A percentile compares a stretch with the other conserved stretches of the same genome.
These are phyloP conservation scores for Drosophila mauritiana DNA, from an alignment of 1,140 invertebrate species.

Conservation along the genomic window DNA sequence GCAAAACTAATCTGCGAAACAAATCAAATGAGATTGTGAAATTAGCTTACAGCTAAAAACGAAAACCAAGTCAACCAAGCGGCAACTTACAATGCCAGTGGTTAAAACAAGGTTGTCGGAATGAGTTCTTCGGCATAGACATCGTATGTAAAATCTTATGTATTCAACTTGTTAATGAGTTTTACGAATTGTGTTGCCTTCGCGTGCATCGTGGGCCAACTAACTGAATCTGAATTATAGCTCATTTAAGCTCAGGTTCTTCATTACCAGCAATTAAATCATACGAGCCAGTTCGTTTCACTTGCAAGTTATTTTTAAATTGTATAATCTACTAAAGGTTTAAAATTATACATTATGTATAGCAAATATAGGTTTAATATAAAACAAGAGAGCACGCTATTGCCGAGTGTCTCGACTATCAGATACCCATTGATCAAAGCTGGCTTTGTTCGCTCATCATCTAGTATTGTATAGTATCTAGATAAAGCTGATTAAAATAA, in stretches of 20 bases:
- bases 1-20: background rate
- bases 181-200: background rate
- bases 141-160: background rate
- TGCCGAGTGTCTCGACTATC: too few relatives aligned
- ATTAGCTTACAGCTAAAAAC: conserved; percentile 26
- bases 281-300: background rate
- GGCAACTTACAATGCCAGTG: conserved; percentile 40
- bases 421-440: too few relatives aligned
- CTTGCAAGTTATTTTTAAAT: background rate
- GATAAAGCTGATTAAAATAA: too few relatives aligned
- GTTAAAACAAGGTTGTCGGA: conserved; percentile 14
- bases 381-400: too few relatives aligned
- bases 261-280: background rate
- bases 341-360: background rate
- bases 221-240: conserved; percentile 10
- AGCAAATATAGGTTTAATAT: background rate
- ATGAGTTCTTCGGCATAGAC: conserved; percentile 1
- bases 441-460: too few relatives aligned
- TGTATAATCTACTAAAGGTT: background rate
- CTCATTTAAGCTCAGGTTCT: conserved; percentile 5
- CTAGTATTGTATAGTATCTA: too few relatives aligned
- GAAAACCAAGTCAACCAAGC: conserved; percentile 30
- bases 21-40: conserved; percentile 28
- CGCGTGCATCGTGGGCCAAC: background rate
- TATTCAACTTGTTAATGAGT: conserved; percentile 5